Evolutionary conservation across 2,888 invertebrate genomes (phyloP).

Genomic region (Dryadula phaetusa): DNA sequence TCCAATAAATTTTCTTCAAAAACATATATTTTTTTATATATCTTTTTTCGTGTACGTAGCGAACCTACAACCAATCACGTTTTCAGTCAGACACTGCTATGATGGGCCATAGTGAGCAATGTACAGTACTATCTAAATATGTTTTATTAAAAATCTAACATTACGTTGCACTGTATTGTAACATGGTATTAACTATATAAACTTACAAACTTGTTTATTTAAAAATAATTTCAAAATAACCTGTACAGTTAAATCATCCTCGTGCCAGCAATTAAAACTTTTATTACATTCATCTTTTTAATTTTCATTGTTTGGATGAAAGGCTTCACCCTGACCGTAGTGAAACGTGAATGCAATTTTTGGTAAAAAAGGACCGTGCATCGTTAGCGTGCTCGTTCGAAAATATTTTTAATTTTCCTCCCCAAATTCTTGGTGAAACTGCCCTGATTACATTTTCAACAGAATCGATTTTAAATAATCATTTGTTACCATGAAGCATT

Average conservation of each 20-base stretch:
- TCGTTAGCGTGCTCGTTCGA: slow-evolving; percentile 52
- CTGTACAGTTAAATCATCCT: slow-evolving; percentile 6
- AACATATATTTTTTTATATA: no score
- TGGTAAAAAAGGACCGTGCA: slow-evolving; percentile 45
- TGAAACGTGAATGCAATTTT: slow-evolving; percentile 47
- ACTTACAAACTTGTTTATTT: background rate
- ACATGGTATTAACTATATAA: no score
- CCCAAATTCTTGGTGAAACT: slow-evolving; percentile 58
- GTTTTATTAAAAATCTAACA: no score
- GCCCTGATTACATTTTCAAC: slow-evolving; percentile 59
- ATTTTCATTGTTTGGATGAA: slow-evolving; percentile 30
- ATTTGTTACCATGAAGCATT: no score
- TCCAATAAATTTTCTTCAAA: no score
- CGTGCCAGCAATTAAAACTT: slow-evolving; percentile 15
- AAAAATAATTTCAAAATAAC: slow-evolving; percentile 9
- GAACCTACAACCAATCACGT: no score
- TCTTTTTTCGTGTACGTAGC: no score
- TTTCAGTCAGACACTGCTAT: no score
- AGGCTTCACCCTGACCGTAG: slow-evolving; percentile 32
- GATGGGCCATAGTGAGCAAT: no score
- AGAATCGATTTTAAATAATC: background rate
- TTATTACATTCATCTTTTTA: slow-evolving; percentile 18
- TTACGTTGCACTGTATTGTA: background rate
- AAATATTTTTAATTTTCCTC: slow-evolving; percentile 74
- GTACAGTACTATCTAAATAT: no score